Evolutionary conservation across 2,888 invertebrate genomes (phyloP), one percentile per base, ranked within the genome.

Genomic region (Piscicola geometra): DNA sequence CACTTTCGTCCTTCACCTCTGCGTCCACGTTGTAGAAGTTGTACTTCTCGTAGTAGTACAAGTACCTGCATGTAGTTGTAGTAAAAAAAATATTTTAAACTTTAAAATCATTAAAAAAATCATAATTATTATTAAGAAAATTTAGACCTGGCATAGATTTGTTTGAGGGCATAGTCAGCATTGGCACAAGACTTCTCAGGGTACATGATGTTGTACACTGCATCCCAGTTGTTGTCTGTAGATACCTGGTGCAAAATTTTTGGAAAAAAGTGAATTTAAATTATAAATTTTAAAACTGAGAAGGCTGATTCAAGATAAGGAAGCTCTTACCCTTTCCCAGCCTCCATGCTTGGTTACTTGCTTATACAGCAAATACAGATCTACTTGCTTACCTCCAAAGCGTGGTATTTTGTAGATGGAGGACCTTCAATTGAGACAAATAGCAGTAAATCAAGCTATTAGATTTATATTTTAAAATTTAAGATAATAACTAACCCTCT

Each of bases 301-400:
- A 56, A 15, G 21, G 25, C 18, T 21, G 47, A n/a, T n/a, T n/a
- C n/a, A n/a, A n/a, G n/a, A n/a, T n/a, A n/a, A n/a, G n/a, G n/a
- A n/a, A n/a, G n/a, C n/a, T 75, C 81, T 87, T 86, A 96, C 97
- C 91, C 94, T 97, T 81, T 93, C 90, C 89, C 96, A 92, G 82
- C 98, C 98, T 81, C 97, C 97, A 82, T 92, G 89, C 79, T 91
- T 91, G 81, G 93, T 94, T 73, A 98, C 97, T 84, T 93, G 89
- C 82, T 90, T 90, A 87, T 97, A 98, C 81, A 98, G 90, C 78
- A 91, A 89, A 87, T 92, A 94, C 81, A 98, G 89, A 88, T 98
- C 96, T 83, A 98, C 90, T 86, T 93, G 92, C 83, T 91, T 90
- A 76, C 96, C 95, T 88, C 92, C 93, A 78, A 97, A 90, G 84